Evolutionary conservation across 2,888 invertebrate genomes (phyloP).

Genomic region (Agrilus biguttatus): DNA sequence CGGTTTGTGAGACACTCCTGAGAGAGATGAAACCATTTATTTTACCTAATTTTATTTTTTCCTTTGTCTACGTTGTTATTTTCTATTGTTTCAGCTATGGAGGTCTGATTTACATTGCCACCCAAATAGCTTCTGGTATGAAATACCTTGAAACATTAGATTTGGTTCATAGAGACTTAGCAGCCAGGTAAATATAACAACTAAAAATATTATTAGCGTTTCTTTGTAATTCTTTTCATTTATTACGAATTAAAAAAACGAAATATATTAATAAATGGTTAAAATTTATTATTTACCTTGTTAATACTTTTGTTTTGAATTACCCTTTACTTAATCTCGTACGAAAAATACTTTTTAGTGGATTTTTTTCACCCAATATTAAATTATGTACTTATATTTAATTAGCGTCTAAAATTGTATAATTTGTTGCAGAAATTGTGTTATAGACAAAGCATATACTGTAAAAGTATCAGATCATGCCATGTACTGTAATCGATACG

Average conservation of each 20-base stretch:
- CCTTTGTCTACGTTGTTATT: background rate
- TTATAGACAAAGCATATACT: constrained; percentile 65
- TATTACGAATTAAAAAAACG: too few relatives aligned
- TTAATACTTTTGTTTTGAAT: background rate
- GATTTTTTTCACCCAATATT: too few relatives aligned
- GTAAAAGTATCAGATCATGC: constrained; percentile 78
- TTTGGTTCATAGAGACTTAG: constrained; percentile 79
- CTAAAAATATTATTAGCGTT: background rate
- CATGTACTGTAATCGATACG: constrained; percentile 67
- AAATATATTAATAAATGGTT: too few relatives aligned
- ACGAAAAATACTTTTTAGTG: too few relatives aligned
- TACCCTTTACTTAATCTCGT: too few relatives aligned
- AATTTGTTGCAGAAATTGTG: constrained; percentile 55
- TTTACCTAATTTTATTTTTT: too few relatives aligned
- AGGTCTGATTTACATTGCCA: constrained; percentile 71
- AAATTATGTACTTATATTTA: too few relatives aligned
- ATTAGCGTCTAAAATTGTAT: background rate
- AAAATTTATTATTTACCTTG: too few relatives aligned
- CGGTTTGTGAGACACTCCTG: too few relatives aligned
- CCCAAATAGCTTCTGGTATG: constrained; percentile 86
- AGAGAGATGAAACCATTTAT: too few relatives aligned
- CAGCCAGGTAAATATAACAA: constrained; percentile 49
- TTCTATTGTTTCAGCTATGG: constrained; percentile 51
- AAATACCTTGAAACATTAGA: constrained; percentile 82
- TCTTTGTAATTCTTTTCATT: too few relatives aligned